Evolutionary conservation across 1,140 invertebrate genomes (phyloP).

Genomic region (Lutraria rhynchaena): DNA sequence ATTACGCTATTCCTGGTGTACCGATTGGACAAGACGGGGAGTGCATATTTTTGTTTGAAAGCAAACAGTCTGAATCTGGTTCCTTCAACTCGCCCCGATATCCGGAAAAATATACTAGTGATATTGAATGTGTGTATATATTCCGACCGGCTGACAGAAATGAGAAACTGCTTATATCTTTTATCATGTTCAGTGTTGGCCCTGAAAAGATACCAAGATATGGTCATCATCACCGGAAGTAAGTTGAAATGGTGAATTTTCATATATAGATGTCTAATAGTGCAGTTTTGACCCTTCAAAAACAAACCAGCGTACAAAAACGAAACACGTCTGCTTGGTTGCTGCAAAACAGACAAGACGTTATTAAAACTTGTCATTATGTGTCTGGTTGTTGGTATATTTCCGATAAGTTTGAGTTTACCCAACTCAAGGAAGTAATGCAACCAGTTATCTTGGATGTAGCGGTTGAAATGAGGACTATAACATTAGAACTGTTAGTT

Average conservation of each 20-base stretch:
- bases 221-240: slow-evolving; percentile 25
- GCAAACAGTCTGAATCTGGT: slow-evolving; percentile 91
- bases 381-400: no score
- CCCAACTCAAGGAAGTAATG: no score
- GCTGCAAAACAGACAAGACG: no score
- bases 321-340: no score
- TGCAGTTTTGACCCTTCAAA: no score
- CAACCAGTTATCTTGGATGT: no score
- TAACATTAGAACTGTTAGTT: no score
- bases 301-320: no score
- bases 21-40: slow-evolving; percentile 85
- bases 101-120: slow-evolving; percentile 97
- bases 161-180: slow-evolving; percentile 66
- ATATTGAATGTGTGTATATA: slow-evolving; percentile 95
- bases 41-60: slow-evolving; percentile 95
- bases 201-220: neutral
- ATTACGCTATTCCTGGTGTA: slow-evolving; percentile 92
- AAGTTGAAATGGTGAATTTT: neutral
- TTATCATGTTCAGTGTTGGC: slow-evolving; percentile 63
- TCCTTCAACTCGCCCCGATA: slow-evolving; percentile 97
- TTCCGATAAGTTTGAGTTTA: no score
- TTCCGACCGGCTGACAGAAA: slow-evolving; percentile 83
- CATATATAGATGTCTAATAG: no score
- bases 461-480: no score
- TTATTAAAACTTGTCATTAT: no score